Conservation (phyloP, 2,113 vertebrate genomes). For the Terrapene triunguis region DNA sequence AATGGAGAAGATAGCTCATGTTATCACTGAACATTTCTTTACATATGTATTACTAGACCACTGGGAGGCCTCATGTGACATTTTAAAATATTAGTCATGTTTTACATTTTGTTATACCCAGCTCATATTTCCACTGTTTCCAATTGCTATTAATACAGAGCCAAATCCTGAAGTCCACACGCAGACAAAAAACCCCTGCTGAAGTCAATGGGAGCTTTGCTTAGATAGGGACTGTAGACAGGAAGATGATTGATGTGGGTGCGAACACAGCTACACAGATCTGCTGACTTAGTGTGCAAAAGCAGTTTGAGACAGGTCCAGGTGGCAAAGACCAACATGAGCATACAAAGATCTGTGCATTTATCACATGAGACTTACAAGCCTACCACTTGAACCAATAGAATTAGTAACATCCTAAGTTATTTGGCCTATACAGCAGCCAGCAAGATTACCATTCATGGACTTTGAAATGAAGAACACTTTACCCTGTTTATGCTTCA, state of each 20-base stretch:
- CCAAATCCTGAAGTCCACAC: fast-evolving
- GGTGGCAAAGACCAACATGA: background rate
- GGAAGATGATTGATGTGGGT: conserved; percentile 14
- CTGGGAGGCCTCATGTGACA: fast-evolving
- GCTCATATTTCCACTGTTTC: background rate
- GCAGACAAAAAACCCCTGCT: background rate
- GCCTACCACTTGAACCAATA: conserved; percentile 45
- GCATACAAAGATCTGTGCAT: background rate
- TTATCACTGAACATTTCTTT: background rate
- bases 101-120: conserved; percentile 3
- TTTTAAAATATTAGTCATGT: background rate
- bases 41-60: fast-evolving
- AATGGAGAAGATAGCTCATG: background rate
- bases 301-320: background rate
- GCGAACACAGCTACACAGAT: conserved; percentile 37
- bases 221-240: background rate
- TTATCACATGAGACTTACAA: conserved; percentile 37
- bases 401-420: conserved; percentile 45
- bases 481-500: conserved; percentile 67
- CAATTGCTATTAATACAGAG: background rate
- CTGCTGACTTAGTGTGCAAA: background rate
- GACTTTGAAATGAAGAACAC: conserved; percentile 69
- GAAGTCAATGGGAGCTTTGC: background rate
- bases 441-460: conserved; percentile 53
- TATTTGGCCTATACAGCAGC: conserved; percentile 42